Evolutionary conservation across 2,888 invertebrate genomes (phyloP).

Genomic region (Noctuana brunneofusca): DNA sequence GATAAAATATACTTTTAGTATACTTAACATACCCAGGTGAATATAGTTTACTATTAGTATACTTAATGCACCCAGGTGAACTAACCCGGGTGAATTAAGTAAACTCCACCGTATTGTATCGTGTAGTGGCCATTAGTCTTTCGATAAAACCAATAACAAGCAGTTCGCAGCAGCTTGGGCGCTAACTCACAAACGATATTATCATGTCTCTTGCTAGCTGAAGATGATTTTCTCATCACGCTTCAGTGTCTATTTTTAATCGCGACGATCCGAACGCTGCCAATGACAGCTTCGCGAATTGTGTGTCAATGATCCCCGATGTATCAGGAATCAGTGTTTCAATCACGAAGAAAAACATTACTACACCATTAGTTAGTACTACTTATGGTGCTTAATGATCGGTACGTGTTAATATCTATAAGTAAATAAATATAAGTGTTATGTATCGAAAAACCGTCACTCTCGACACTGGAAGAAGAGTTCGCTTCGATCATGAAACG

Average conservation of each 20-base stretch:
- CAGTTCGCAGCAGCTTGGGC: slow-evolving; percentile 16
- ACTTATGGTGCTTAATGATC: slow-evolving; percentile 7
- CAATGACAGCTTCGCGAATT: slow-evolving; percentile 10
- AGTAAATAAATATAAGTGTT: slow-evolving; percentile 4
- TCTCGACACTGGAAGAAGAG: background rate
- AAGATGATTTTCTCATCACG: slow-evolving; percentile 6
- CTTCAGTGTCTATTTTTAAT: slow-evolving; percentile 27
- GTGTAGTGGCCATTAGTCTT: slow-evolving; percentile 15
- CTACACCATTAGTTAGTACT: background rate
- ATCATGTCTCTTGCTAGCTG: slow-evolving; percentile 14
- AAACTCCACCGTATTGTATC: too few species aligned
- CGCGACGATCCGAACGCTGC: slow-evolving; percentile 22
- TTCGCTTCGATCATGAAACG: slow-evolving; percentile 20
- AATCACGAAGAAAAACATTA: slow-evolving; percentile 12
- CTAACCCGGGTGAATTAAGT: too few species aligned
- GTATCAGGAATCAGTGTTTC: background rate
- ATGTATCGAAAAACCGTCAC: background rate
- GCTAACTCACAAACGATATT: slow-evolving; percentile 9
- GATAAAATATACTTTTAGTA: too few species aligned
- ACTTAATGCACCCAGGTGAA: too few species aligned
- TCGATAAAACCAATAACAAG: slow-evolving; percentile 17
- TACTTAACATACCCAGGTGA: too few species aligned
- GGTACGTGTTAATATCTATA: slow-evolving; percentile 29
- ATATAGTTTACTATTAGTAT: too few species aligned
- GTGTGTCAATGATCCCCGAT: slow-evolving; percentile 30